phyloP scores from a whole-genome alignment of 2,113 vertebrate genomes.

The Casuarius casuarius region DNA sequence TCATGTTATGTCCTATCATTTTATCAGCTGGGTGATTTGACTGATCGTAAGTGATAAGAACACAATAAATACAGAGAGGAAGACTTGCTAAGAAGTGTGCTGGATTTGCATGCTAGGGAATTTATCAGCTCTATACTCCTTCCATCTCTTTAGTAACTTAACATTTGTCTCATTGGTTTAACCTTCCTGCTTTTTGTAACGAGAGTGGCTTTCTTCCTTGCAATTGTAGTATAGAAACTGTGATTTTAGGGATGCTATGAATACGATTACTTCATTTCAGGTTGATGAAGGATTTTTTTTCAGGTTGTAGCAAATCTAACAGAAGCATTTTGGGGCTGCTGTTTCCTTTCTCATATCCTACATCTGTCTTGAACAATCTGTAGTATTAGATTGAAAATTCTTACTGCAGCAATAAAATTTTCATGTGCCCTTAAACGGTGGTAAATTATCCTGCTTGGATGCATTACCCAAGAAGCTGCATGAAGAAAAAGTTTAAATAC shows the following conservation, averaged over 20 bases:
- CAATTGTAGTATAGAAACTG: conserved; percentile 12
- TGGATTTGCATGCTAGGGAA: background rate
- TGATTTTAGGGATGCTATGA: background rate
- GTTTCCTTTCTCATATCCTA: background rate
- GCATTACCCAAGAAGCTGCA: background rate
- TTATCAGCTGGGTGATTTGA: conserved; percentile 7
- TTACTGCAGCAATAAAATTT: background rate
- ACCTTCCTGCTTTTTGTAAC: background rate
- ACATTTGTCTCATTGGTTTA: conserved; percentile 4
- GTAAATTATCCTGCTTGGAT: background rate
- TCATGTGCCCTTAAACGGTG: background rate
- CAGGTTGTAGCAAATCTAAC: background rate
- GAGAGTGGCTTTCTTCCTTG: background rate
- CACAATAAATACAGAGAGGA: background rate
- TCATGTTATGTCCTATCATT: background rate
- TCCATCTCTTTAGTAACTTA: conserved; percentile 13
- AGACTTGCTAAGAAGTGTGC: background rate
- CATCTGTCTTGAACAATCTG: background rate
- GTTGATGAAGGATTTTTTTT: background rate
- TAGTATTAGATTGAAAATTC: background rate
- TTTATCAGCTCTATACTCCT: background rate
- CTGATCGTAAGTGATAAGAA: background rate
- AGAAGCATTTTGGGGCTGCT: background rate
- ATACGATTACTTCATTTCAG: background rate
- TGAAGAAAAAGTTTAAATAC: background rate